Conservation (phyloP, 2,888 invertebrate genomes). For the Caenorhabditis zanzibari region DNA sequence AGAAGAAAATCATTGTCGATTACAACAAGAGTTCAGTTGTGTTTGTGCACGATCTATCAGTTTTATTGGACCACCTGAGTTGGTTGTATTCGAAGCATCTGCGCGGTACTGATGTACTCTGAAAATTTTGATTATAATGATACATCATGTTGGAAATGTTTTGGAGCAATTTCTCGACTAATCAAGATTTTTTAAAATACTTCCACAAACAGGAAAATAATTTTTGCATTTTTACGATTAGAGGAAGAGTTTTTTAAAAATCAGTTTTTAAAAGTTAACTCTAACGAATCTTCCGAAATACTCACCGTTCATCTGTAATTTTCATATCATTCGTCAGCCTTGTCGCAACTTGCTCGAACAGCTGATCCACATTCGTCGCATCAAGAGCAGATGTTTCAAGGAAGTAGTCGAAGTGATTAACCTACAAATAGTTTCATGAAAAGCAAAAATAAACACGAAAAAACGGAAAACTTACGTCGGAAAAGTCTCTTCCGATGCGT, state of each 20-base stretch:
- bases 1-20: conserved; percentile 42
- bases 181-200: too few species aligned
- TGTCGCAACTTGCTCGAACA: conserved; percentile 95
- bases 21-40: conserved; percentile 57
- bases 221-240: too few species aligned
- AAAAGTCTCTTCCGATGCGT: conserved; percentile 95
- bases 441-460: background rate
- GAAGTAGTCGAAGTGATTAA: conserved; percentile 90
- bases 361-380: conserved; percentile 96
- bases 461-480: conserved; percentile 88
- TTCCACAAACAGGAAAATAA: too few species aligned
- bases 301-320: conserved; percentile 80
- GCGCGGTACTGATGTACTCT: conserved; percentile 73
- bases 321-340: conserved; percentile 83
- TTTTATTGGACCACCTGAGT: conserved; percentile 63
- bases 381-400: conserved; percentile 98
- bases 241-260: too few species aligned
- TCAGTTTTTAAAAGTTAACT: too few species aligned
- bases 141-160: background rate
- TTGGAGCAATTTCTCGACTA: too few species aligned
- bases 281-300: background rate
- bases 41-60: conserved; percentile 76
- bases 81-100: conserved; percentile 50
- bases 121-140: conserved; percentile 13
- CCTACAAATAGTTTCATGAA: conserved; percentile 16